Base-by-base conservation (phyloP, 2,113 vertebrate species). In the Nothoprocta pentlandii region DNA sequence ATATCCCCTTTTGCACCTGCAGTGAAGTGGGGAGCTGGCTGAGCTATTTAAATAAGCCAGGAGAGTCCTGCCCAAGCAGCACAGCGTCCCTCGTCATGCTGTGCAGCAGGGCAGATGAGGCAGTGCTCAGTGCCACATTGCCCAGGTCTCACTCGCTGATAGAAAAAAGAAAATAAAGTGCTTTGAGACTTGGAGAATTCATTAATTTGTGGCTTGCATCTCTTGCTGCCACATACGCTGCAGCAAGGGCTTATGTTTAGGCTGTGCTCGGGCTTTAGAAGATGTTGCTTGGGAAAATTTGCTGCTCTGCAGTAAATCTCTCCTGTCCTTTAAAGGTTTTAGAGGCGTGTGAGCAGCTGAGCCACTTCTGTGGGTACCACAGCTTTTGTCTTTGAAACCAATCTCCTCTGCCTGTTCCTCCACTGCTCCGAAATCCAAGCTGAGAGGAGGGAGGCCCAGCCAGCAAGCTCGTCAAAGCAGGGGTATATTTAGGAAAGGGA, bases 121-220 rank as follows among this genome's bases (percentile, higher is more conserved):
- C 36, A 39, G 19, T 95, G 64, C 73, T 88, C 56, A 34, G 42
- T 83, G 76, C 80, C 64, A 28, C 14, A 12, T 70, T 70, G 82
- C 68, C 83, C 61, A 83, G n/a, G 49, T 59, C 94, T 95, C 88
- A 34, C 32, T 93, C 34, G 25, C 69, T 80, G 68, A 80, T 67
- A 76, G 46, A 80, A 82, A 82, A 59, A 64, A 70, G 36, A 10
- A 2, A 47, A 47, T 49, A 49, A 49, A 49, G 49, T 49, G 21
- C 21, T 49, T 49, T 49, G 49, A 49, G 49, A 49, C 23, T 20
- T 34, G 63, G 76, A 67, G 56, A 86, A 83, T 93, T 86, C 61
- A 86, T 67, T 80, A 64, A 88, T 80, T 86, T 86, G 26, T 90
- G 49, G 16, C 46, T 70, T 67, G 11, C 79, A 70, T 77, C 68